Evolutionary conservation across 2,797 vertebrate genomes (phyloP), one percentile per base, ranked within the genome.

Genomic region (Scolopax rusticola): DNA sequence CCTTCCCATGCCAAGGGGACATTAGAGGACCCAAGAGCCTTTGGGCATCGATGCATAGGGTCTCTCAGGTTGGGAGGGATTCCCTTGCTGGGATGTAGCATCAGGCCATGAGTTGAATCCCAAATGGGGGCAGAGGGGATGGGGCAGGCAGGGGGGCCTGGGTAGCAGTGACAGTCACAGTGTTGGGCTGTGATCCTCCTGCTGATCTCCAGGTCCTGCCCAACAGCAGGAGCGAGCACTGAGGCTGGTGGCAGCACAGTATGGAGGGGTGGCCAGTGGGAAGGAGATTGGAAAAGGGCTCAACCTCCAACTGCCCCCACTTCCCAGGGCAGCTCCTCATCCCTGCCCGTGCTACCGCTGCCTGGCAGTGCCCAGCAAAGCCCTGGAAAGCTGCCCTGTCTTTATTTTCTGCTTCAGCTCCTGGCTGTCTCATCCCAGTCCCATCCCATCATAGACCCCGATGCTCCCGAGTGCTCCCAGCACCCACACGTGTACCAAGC

Each of bases 1-100:
- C 43, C 28, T 83, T 76, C 32, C 41, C 11, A 2, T 38, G 41
- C 15, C 41, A 28, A 33, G 30, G 38, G 13, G 4, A 18, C 19
- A 1, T 20, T 0, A 18, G 57, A 2, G 57, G 45, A 75, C 53
- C 16, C 0, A 43, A 43, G 17, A 50, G 32, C 20, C 5, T 81
- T 84, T 88, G 0, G 0, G 19, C 24, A 10, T 59, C 6, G 4
- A 21, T 24, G 56, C 4, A 0, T 15, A 9, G 54, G 60, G 6
- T 85, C 59, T 69, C 40, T 85, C 6, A 11, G 41, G 36, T 40
- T 3, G 1, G 68, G 57, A 68, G 57, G n/a, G 27, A 13, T 54
- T 91, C 59, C 32, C 30, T 45, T 36, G 23, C 36, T 1, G 1
- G 70, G 71, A 69, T 1, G 7, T 10, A 32, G 47, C 36, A 36